These are phyloP conservation scores for Caenorhabditis sp. DNA, from an alignment of 2,888 invertebrate genomes.

Conservation along the genomic window DNA sequence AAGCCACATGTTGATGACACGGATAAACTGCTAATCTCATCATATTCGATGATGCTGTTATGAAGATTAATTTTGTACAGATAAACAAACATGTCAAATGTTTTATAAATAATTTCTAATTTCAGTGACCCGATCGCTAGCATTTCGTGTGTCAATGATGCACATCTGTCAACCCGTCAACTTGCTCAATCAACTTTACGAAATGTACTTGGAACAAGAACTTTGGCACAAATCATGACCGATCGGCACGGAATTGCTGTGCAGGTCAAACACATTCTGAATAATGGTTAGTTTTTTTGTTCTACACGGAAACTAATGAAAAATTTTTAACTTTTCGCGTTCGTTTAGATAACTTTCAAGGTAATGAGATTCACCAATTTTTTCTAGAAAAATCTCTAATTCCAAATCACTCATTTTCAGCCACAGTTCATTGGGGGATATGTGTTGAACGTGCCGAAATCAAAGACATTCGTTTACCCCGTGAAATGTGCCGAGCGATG, in stretches of 20 bases:
- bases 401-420: constrained; percentile 19
- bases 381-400: too few species aligned
- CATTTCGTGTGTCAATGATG: constrained; percentile 67
- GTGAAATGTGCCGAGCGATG: constrained; percentile 58
- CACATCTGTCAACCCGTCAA: constrained; percentile 69
- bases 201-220: constrained; percentile 68
- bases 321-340: too few species aligned
- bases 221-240: constrained; percentile 69
- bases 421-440: constrained; percentile 63
- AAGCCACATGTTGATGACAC: too few species aligned
- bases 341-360: too few species aligned
- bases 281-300: constrained; percentile 57
- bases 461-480: constrained; percentile 65
- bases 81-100: background rate
- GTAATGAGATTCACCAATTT: too few species aligned
- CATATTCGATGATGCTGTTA: background rate
- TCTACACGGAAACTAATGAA: too few species aligned
- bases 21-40: too few species aligned
- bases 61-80: background rate
- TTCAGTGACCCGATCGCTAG: constrained; percentile 64
- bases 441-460: constrained; percentile 66
- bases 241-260: constrained; percentile 70
- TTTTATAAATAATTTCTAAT: background rate
- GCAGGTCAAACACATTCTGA: constrained; percentile 67
- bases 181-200: constrained; percentile 69